Percentiles rank a stretch among this genome's conserved stretches.
phyloP scores from a whole-genome alignment of 1,140 invertebrate genomes.

The Homalodisca vitripennis region DNA sequence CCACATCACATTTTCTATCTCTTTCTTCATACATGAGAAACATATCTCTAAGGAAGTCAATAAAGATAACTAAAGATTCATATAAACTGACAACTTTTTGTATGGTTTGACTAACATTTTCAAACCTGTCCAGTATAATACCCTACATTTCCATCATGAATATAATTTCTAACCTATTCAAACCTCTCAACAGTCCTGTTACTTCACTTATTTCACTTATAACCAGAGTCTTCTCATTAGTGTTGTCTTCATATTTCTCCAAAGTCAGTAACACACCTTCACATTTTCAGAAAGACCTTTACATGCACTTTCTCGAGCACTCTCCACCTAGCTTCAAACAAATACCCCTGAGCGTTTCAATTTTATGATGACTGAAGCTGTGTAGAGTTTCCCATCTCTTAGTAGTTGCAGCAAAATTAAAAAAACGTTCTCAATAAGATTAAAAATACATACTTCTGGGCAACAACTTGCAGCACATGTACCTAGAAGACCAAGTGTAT shows the following conservation, averaged over 20 bases:
- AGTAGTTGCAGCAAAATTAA: constrained; percentile 40
- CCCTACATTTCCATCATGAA: background rate
- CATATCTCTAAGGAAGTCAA: too few species aligned
- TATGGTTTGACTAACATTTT: background rate
- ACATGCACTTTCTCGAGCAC: constrained; percentile 35
- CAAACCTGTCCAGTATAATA: background rate
- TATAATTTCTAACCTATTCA: background rate
- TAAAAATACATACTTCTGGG: constrained; percentile 38
- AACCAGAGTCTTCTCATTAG: background rate
- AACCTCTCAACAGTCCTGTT: background rate
- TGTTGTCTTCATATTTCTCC: background rate
- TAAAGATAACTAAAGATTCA: too few species aligned
- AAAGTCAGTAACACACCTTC: background rate
- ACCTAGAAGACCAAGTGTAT: constrained; percentile 44
- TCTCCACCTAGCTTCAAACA: constrained; percentile 37
- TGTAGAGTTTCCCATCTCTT: constrained; percentile 37
- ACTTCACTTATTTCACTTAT: background rate
- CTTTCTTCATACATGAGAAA: too few species aligned
- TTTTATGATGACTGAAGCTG: constrained; percentile 4
- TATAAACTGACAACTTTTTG: too few species aligned
- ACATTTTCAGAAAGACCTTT: background rate
- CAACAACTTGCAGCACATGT: constrained; percentile 44
- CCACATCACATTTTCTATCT: background rate
- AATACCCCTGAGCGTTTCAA: constrained; percentile 8
- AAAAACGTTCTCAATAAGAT: constrained; percentile 19